Evolutionary conservation across 2,888 invertebrate species (phyloP).

Genomic region (Limenitis camilla): DNA sequence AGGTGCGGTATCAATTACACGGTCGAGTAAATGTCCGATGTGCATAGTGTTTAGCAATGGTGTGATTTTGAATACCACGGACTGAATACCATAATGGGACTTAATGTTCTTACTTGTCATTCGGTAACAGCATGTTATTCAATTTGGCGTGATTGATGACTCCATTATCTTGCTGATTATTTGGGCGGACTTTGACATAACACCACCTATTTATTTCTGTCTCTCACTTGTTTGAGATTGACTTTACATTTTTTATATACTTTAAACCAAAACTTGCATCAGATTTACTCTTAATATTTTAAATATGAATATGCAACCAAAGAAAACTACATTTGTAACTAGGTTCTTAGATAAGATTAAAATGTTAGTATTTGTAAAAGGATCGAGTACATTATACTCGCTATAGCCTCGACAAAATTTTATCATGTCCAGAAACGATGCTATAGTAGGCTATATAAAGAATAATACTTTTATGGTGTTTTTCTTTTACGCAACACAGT

Average conservation of each 20-base stretch:
- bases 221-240: neutral
- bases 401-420: constrained; percentile 2
- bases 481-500: neutral
- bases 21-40: constrained; percentile 41
- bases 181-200: constrained; percentile 5
- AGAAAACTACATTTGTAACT: no score
- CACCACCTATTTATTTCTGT: neutral
- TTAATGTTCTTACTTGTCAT: constrained; percentile 15
- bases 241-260: no score
- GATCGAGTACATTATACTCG: neutral
- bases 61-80: constrained; percentile 44
- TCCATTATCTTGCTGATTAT: constrained; percentile 9
- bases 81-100: constrained; percentile 18
- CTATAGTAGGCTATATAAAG: neutral
- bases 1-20: constrained; percentile 43
- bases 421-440: constrained; percentile 5
- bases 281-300: no score
- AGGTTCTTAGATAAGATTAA: no score
- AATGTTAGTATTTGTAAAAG: neutral
- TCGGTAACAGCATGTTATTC: constrained; percentile 16
- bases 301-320: no score
- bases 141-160: constrained; percentile 15
- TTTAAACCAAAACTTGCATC: neutral
- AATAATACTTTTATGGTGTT: neutral
- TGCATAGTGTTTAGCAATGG: constrained; percentile 29